These are phyloP conservation scores for Athripsodes cinereus DNA, from an alignment of 2,888 invertebrate genomes.

Conservation along the genomic window DNA sequence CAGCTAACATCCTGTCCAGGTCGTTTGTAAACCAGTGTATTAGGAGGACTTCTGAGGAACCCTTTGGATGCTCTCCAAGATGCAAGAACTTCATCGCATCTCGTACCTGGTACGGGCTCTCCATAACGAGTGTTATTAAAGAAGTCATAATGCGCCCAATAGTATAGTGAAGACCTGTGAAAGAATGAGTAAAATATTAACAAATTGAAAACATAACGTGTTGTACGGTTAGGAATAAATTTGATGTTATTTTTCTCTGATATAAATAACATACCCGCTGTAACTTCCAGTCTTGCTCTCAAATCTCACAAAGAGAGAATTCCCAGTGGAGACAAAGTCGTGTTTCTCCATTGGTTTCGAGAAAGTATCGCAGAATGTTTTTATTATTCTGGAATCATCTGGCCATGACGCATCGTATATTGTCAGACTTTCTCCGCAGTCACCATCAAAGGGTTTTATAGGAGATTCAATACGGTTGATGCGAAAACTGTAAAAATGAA, in stretches of 20 bases:
- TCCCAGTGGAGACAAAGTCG: conserved; percentile 84
- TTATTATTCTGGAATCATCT: conserved; percentile 84
- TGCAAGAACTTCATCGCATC: conserved; percentile 83
- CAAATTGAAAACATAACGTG: neutral
- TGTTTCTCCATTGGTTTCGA: conserved; percentile 90
- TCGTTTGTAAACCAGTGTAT: conserved; percentile 80
- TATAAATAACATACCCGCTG: conserved; percentile 67
- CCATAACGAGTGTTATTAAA: conserved; percentile 87
- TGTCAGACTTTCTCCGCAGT: conserved; percentile 85
- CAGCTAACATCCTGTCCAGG: conserved; percentile 71
- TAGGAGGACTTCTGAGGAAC: conserved; percentile 73
- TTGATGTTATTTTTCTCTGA: no score
- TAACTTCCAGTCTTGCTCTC: conserved; percentile 91
- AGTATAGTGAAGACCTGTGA: conserved; percentile 78
- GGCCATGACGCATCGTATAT: conserved; percentile 84
- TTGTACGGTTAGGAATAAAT: conserved; percentile 25
- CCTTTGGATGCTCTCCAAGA: conserved; percentile 78
- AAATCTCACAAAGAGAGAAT: conserved; percentile 80
- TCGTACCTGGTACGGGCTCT: conserved; percentile 71
- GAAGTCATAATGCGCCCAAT: conserved; percentile 92
- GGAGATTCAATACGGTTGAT: conserved; percentile 87
- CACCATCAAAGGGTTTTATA: conserved; percentile 77
- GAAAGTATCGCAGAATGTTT: conserved; percentile 92
- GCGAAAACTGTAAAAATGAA: conserved; percentile 57
- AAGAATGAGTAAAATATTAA: neutral